Evolutionary conservation across 2,888 invertebrate species (phyloP).

Genomic region (Brenthis ino): DNA sequence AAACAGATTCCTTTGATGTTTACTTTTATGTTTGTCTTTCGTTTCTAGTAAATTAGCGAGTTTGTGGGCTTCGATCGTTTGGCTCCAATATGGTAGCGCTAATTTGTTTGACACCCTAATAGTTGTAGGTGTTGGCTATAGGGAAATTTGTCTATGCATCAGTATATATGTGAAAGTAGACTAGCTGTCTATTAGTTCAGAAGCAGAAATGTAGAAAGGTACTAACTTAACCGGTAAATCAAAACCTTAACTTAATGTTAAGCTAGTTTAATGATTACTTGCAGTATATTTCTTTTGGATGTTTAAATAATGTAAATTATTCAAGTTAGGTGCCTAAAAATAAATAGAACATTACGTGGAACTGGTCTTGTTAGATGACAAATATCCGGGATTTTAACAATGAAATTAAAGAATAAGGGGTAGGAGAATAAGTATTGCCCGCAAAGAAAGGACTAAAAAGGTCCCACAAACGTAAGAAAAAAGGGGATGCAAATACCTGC

Average conservation of each 20-base stretch:
- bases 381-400: slow-evolving; percentile 34
- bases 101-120: slow-evolving; percentile 20
- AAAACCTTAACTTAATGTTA: no score
- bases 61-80: slow-evolving; percentile 12
- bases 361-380: slow-evolving; percentile 22
- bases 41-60: slow-evolving; percentile 33
- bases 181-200: slow-evolving; percentile 9
- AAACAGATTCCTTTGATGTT: slow-evolving; percentile 61
- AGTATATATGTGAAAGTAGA: slow-evolving; percentile 14
- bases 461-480: slow-evolving; percentile 61
- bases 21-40: slow-evolving; percentile 50
- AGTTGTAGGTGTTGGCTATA: background rate
- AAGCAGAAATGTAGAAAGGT: slow-evolving; percentile 1
- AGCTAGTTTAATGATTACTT: no score
- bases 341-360: slow-evolving; percentile 12
- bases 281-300: no score
- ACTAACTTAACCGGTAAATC: background rate
- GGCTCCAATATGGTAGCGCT: slow-evolving; percentile 3
- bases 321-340: slow-evolving; percentile 1
- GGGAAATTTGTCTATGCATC: background rate
- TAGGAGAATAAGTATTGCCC: slow-evolving; percentile 46
- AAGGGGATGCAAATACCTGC: slow-evolving; percentile 75
- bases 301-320: background rate
- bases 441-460: slow-evolving; percentile 50
- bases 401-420: slow-evolving; percentile 39